Conservation (phyloP, 2,888 invertebrate genomes). For the Agapetus fuscipes region DNA sequence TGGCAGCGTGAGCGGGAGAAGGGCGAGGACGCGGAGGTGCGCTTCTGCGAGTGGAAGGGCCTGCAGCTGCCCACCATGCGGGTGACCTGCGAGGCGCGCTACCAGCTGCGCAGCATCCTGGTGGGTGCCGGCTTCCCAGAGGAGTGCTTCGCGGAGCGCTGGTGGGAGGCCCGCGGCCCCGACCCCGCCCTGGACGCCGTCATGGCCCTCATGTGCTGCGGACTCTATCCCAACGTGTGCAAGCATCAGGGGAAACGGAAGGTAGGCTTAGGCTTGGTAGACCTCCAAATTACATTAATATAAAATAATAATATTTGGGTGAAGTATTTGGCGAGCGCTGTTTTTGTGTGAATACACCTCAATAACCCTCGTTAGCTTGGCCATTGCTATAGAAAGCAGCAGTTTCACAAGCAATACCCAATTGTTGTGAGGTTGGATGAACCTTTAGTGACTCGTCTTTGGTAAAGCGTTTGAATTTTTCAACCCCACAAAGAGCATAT, state of each 20-base stretch:
- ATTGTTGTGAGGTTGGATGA: too few relatives aligned
- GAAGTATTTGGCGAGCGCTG: too few relatives aligned
- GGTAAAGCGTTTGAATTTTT: too few relatives aligned
- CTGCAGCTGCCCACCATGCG: constrained; percentile 82
- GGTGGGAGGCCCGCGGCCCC: constrained; percentile 65
- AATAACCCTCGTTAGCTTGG: too few relatives aligned
- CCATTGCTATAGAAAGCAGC: too few relatives aligned
- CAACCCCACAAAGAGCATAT: too few relatives aligned
- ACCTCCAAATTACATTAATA: too few relatives aligned
- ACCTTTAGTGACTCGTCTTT: too few relatives aligned
- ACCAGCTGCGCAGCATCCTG: constrained; percentile 50
- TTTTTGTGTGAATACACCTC: too few relatives aligned
- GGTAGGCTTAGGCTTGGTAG: constrained; percentile 38
- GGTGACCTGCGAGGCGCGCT: constrained; percentile 86
- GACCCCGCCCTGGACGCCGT: constrained; percentile 77
- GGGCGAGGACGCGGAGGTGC: constrained; percentile 65
- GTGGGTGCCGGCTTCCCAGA: constrained; percentile 80
- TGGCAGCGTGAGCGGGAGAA: constrained; percentile 61
- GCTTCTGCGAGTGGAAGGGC: constrained; percentile 88
- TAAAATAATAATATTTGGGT: too few relatives aligned
- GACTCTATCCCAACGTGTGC: constrained; percentile 95
- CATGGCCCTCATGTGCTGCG: constrained; percentile 78
- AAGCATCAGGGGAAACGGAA: constrained; percentile 92
- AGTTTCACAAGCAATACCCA: too few relatives aligned
- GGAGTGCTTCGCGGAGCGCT: constrained; percentile 65